Conservation (phyloP, 2,113 vertebrate genomes). For the Pristiophorus japonicus region DNA sequence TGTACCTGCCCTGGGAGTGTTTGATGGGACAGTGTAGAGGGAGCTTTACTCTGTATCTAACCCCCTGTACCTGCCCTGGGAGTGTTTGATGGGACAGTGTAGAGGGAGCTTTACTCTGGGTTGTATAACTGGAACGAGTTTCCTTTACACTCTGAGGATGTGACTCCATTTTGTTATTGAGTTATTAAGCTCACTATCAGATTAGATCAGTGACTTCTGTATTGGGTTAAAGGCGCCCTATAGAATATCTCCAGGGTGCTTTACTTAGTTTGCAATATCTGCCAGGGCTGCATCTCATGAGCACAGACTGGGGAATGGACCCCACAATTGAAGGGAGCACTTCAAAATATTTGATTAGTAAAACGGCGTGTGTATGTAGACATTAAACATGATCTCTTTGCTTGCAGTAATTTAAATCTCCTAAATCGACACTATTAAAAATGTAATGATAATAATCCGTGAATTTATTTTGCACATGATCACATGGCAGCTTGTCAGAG, state of each 20-base stretch:
- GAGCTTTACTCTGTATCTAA: not conserved
- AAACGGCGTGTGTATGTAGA: too few species aligned
- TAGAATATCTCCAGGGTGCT: not conserved
- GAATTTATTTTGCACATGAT: not conserved
- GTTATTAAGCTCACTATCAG: not conserved
- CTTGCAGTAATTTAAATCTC: too few species aligned
- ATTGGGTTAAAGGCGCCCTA: not conserved
- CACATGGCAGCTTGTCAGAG: not conserved
- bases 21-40: not conserved
- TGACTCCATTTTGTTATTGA: too few species aligned
- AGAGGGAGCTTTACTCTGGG: not conserved
- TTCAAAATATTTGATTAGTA: too few species aligned
- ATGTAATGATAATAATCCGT: not conserved
- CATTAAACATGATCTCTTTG: too few species aligned
- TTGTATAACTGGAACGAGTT: too few species aligned
- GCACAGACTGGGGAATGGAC: not conserved
- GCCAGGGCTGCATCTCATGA: not conserved
- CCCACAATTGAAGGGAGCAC: not conserved
- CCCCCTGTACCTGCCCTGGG: not conserved
- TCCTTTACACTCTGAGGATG: not conserved
- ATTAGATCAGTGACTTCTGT: not conserved
- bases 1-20: not conserved
- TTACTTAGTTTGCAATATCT: not conserved
- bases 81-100: not conserved
- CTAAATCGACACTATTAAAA: too few species aligned